A percentile compares a stretch with the other conserved stretches of the same genome.
Conservation (phyloP, 1,140 invertebrate species). For the Anastatus disparis region DNA sequence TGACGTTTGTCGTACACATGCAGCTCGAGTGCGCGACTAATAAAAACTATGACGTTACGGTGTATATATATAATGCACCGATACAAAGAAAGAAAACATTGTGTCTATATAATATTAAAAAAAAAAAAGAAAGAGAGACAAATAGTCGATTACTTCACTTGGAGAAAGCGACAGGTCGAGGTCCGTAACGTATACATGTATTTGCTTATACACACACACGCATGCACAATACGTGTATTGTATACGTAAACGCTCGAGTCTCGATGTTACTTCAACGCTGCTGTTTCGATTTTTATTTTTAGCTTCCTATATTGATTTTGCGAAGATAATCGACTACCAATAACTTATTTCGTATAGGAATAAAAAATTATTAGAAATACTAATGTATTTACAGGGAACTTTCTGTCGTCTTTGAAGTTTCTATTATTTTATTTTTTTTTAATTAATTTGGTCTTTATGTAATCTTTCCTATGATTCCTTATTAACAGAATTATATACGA, state of each 20-base stretch:
- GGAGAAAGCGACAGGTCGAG: slow-evolving; percentile 29
- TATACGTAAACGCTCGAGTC: no score
- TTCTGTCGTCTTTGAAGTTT: no score
- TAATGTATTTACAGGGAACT: slow-evolving; percentile 16
- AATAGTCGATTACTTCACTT: slow-evolving; percentile 23
- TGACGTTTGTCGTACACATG: slow-evolving; percentile 25
- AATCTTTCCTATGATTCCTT: neutral
- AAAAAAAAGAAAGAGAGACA: neutral
- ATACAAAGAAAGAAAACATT: neutral
- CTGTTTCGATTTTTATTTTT: slow-evolving; percentile 14
- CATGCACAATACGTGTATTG: no score
- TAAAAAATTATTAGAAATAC: neutral
- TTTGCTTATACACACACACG: no score
- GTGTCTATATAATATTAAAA: neutral
- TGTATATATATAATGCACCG: neutral
- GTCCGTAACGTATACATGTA: neutral
- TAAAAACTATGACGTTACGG: slow-evolving; percentile 16
- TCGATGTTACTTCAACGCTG: neutral
- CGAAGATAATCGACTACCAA: neutral
- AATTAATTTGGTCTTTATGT: neutral
- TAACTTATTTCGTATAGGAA: neutral
- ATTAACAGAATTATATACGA: no score
- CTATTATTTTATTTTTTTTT: no score
- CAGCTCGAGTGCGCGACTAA: neutral
- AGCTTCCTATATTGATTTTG: no score